Conservation (phyloP, 2,888 invertebrate genomes). For the Aricia artaxerxes region DNA sequence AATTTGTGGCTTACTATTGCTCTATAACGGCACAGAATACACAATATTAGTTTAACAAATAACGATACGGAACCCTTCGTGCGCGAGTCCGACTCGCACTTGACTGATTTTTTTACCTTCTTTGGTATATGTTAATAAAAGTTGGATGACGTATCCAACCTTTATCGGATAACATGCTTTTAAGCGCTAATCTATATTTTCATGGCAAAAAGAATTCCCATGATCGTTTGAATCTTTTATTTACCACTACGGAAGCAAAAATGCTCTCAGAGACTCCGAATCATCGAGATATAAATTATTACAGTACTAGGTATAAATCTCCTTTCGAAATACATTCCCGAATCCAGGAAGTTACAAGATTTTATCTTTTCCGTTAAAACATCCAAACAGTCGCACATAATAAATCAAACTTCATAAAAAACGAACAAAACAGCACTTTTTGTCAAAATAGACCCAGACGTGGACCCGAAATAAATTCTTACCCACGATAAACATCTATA, state of each 20-base stretch:
- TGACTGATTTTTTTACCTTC: no score
- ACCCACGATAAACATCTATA: constrained; percentile 60
- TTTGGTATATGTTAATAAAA: no score
- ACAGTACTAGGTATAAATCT: background rate
- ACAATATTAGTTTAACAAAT: no score
- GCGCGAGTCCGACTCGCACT: no score
- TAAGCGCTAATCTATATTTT: no score
- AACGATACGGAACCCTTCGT: no score
- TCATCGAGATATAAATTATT: background rate
- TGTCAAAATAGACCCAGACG: background rate
- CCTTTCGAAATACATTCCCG: background rate
- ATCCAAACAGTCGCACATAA: constrained; percentile 22
- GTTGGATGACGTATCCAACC: no score
- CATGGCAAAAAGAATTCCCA: background rate
- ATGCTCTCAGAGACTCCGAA: background rate
- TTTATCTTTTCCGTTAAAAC: constrained; percentile 28
- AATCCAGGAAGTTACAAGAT: constrained; percentile 3
- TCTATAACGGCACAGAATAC: no score
- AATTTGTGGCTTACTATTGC: no score
- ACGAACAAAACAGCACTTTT: background rate
- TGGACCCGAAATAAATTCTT: constrained; percentile 60
- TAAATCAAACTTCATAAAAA: constrained; percentile 22
- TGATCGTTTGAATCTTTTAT: background rate
- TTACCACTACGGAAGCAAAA: background rate
- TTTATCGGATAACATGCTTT: no score